Base-by-base conservation (phyloP, 2,113 vertebrate genomes). In the Engystomops pustulosus region DNA sequence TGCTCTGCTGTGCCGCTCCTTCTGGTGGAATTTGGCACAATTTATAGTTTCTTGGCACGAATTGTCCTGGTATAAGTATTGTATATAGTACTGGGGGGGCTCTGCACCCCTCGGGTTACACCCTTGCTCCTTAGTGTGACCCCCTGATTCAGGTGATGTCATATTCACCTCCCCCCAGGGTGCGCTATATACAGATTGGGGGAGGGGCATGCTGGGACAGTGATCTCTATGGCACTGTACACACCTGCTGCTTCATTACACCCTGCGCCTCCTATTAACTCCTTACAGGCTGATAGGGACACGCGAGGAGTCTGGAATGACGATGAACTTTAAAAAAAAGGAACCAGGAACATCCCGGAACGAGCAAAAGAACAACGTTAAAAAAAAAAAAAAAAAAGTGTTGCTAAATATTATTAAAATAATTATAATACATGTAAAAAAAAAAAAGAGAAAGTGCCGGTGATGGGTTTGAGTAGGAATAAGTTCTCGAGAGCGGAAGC, bases 391-490 rank as follows among this genome's bases (percentile, higher is more conserved):
- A 76, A 84, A 81, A 80, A 69, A 70, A 79, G 47, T 68, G 62
- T 85, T 70, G 83, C 75, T 85, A 85, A 85, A 85, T 84, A 84
- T 77, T 69, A 84, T 53, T 84, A 85, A 85, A 85, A 85, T 85
- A 85, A 85, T 85, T 85, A 85, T 79, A 85, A 85, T 79, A 79
- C 83, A 85, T 85, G 70, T 69, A 72, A 83, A 74, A 45, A 51
- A 83, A 74, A 77, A 77, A 53, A 58, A 30, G 58, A 83, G 65
- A 85, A 85, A 85, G 83, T 85, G 83, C 83, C 47, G 49, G 49
- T 79, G 74, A 38, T 85, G 82, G 82, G n/a, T 78, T 78, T 30
- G 74, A 53, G 58, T 51, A 76, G 68, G 45, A 30, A 47, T 55
- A 45, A 84, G 71, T 84, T 51, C 81, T 51, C 17, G 71, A 83